These are phyloP conservation scores for Parnassius mnemosyne DNA, from an alignment of 2,888 invertebrate genomes.

Conservation along the genomic window DNA sequence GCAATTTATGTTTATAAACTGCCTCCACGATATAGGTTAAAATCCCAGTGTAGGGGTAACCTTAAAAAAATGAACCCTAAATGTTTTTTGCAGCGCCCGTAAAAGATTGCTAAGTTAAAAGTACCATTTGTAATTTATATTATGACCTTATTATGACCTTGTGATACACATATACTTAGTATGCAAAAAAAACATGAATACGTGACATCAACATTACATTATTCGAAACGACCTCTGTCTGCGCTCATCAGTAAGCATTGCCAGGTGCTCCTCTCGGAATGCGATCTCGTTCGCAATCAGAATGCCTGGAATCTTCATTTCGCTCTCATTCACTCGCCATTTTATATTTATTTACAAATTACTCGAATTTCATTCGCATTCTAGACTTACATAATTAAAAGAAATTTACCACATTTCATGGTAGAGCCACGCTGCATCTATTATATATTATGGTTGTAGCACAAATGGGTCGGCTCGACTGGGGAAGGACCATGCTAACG, in stretches of 20 bases:
- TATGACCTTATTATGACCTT: background rate
- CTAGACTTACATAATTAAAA: too few species aligned
- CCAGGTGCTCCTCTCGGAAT: slow-evolving; percentile 10
- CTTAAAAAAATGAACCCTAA: too few species aligned
- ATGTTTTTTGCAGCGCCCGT: too few species aligned
- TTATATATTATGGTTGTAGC: too few species aligned
- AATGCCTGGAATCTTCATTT: slow-evolving; percentile 22
- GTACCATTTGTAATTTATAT: background rate
- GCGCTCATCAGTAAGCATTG: slow-evolving; percentile 21
- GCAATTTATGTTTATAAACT: too few species aligned
- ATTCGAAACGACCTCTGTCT: background rate
- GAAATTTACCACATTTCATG: too few species aligned
- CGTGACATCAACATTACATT: background rate
- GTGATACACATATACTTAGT: background rate
- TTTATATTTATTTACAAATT: slow-evolving; percentile 10
- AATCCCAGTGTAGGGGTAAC: too few species aligned
- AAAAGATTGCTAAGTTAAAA: background rate
- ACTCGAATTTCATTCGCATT: slow-evolving; percentile 2
- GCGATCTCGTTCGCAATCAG: slow-evolving; percentile 5
- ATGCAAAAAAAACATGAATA: background rate
- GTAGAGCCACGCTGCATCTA: too few species aligned
- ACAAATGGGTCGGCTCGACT: too few species aligned
- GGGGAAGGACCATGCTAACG: too few species aligned
- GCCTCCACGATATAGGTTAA: too few species aligned
- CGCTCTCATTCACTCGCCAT: slow-evolving; percentile 4